Conservation (phyloP, 2,113 vertebrate species). For the Meriones unguiculatus region DNA sequence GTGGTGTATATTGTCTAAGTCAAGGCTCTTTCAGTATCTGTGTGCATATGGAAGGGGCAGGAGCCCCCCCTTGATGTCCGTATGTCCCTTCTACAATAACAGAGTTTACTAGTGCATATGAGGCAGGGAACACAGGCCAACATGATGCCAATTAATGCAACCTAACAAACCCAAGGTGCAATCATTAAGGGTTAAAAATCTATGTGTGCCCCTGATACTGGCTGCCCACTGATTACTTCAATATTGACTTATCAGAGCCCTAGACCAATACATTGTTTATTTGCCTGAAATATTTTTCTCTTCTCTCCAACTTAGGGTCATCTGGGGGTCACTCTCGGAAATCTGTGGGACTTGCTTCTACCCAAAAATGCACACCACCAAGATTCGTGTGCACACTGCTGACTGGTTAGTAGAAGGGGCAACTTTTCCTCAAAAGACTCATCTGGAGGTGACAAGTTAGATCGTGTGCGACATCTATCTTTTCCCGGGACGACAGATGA, state of each 20-base stretch:
- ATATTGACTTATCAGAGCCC: background rate
- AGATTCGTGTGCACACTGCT: background rate
- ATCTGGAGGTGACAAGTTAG: background rate
- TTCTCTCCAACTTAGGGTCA: conserved; percentile 23
- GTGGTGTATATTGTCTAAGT: fast-evolving
- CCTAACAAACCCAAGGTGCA: too few species aligned
- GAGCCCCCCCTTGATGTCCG: too few species aligned
- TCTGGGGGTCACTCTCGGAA: background rate
- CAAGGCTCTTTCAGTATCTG: background rate
- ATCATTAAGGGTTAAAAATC: background rate
- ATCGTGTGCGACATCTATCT: too few species aligned
- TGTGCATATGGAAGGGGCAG: fast-evolving
- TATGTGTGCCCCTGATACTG: background rate
- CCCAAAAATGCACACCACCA: background rate
- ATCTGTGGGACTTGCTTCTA: conserved; percentile 27
- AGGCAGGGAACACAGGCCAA: background rate
- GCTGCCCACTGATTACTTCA: background rate
- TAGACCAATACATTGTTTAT: background rate
- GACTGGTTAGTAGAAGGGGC: background rate
- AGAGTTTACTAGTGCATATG: background rate
- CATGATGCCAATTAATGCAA: background rate
- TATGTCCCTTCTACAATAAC: background rate
- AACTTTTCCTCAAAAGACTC: background rate
- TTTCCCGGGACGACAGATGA: background rate
- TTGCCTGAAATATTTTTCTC: conserved; percentile 24